Evolutionary conservation across 2,888 invertebrate genomes (phyloP), one percentile per base, ranked within the genome.

Genomic region (Pollenia angustigena): DNA sequence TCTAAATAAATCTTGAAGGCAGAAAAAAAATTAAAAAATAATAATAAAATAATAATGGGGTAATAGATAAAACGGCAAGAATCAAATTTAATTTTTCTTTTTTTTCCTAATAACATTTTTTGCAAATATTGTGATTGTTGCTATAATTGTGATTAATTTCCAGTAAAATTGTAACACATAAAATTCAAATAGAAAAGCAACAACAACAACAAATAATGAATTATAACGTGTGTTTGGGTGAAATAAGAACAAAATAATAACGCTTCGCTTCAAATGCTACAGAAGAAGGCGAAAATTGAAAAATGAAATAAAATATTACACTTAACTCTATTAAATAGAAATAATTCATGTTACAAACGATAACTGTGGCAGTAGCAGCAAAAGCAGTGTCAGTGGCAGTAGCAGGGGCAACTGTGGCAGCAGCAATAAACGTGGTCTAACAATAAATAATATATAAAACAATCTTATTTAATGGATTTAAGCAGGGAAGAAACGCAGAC

Each of bases 321-420:
- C 64, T 40, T 23, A 64, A 90, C 82, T 91, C 91, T 91, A 91
- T 91, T 91, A 91, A 91, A 92, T 92, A 90, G 89, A 90, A 90
- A 91, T 91, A 91, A 92, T 91, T 91, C 91, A 91, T 91, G 60
- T 90, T 90, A 32, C 32, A 12, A 66, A 58, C 72, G 66, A 72
- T 84, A 75, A 69, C 32, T 72, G 79, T 72, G 32, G 32, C 32
- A 32, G 4, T 32, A 32, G 52, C 66, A 60, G 50, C 81, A 62
- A 18, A 32, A 44, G 60, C 60, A 60, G 42, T 12, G 40, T 16
- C 64, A 2, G 23, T 12, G 40, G 44, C 64, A 2, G 23, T 2
- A 18, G 58, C 64, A 79, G 46, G 72, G 46, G 54, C 48, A 52
- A 23, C 4, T 32, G 4, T 32, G 32, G 32, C 23, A 56, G 32